Conservation (phyloP, 2,797 vertebrate species). For the Cyclopterus lumpus region DNA sequence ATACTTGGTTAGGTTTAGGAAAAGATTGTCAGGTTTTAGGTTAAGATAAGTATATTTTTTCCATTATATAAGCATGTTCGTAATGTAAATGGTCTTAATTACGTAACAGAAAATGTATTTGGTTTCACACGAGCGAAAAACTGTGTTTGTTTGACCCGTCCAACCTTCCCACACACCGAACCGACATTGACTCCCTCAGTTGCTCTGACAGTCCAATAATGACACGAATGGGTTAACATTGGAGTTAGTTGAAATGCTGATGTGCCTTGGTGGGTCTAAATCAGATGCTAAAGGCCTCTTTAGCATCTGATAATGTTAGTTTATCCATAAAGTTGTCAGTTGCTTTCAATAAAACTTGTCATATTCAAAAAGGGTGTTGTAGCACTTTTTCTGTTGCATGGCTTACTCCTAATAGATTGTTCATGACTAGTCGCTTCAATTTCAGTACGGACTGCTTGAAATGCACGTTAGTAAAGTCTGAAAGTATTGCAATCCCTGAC, state of each 20-base stretch:
- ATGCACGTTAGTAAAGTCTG: slow-evolving; percentile 20
- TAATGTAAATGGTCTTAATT: no score
- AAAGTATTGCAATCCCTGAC: slow-evolving; percentile 9
- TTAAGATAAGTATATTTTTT: no score
- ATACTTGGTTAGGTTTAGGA: no score
- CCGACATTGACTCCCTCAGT: no score
- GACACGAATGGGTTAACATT: neutral
- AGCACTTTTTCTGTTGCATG: slow-evolving; percentile 5
- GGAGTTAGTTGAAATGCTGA: neutral
- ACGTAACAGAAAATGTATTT: no score
- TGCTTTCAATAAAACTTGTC: neutral
- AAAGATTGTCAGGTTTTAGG: no score
- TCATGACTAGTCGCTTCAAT: slow-evolving; percentile 27
- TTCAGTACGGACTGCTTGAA: slow-evolving; percentile 25
- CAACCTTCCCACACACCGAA: no score
- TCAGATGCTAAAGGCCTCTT: no score
- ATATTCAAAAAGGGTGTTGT: neutral
- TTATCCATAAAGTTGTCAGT: neutral
- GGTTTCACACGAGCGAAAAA: no score
- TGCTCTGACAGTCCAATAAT: neutral
- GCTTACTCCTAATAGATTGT: slow-evolving; percentile 23
- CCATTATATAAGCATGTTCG: no score
- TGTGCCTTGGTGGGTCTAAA: neutral
- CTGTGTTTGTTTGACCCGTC: no score
- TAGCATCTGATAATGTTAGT: neutral